Percentiles rank a stretch among this genome's conserved stretches.
Evolutionary conservation across 2,113 vertebrate genomes (phyloP).

Genomic region (Picathartes gymnocephalus): DNA sequence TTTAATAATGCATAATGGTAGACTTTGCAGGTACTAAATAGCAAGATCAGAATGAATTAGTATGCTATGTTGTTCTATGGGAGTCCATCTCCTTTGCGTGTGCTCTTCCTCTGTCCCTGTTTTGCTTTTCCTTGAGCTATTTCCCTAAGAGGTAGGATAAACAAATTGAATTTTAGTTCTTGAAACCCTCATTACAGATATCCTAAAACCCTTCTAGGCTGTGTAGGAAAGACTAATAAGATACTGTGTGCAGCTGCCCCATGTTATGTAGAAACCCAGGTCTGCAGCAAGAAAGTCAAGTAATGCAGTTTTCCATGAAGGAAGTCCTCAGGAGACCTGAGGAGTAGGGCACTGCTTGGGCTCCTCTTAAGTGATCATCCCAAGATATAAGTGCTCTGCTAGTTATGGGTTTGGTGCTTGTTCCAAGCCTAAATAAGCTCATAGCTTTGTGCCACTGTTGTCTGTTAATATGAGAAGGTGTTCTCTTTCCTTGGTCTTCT

Average conservation of each 20-base stretch:
- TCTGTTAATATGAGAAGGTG: not conserved
- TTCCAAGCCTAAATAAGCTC: not conserved
- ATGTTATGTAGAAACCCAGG: not conserved
- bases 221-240: not conserved
- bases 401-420: not conserved
- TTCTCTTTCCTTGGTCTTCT: not conserved
- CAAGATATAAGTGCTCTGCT: not conserved
- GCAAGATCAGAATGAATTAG: constrained; percentile 71
- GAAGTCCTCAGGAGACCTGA: not conserved
- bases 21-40: constrained; percentile 78
- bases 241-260: not conserved
- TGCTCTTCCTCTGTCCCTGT: not conserved
- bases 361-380: not conserved
- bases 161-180: not conserved
- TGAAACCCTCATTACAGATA: not conserved
- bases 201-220: not conserved
- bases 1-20: constrained; percentile 83
- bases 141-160: not conserved
- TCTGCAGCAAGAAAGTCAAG: not conserved
- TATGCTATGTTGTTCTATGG: constrained; percentile 22
- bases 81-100: not conserved
- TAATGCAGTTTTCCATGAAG: not conserved
- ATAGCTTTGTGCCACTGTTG: not conserved
- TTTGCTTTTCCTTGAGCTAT: constrained; percentile 13
- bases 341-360: not conserved